Base-by-base conservation (phyloP, 1,140 invertebrate species). In the Philotrypesis tridentata region DNA sequence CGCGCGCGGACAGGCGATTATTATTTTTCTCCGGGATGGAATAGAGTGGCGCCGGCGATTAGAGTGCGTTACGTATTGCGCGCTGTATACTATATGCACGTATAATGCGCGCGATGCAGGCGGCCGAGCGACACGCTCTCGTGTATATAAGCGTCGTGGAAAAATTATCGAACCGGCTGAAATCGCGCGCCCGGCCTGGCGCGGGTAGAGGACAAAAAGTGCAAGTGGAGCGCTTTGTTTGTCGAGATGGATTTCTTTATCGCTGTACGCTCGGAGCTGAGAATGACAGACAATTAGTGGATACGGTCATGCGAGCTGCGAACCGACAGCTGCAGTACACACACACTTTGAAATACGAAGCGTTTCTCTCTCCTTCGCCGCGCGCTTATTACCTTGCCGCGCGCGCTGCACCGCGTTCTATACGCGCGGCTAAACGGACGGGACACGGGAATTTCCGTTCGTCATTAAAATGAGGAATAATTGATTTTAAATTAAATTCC, bases 21-120 rank as follows among this genome's bases (percentile, higher is more conserved):
- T 79, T 79, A 79, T 70, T 70, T 70, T 55, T 65, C 25, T 6
- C 67, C n/a, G 76, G n/a, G n/a, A n/a, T 37, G 33, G 60, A 75
- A 63, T 29, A 65, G 48, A 63, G 31, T 60, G 40, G 71, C 43
- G 27, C 27, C 23, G 12, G 14, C 43, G 71, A 73, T 73, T 73
- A 73, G 27, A 43, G 71, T 60, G 14, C 17, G 48, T 17, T 21
- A 9, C 6, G 17, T 55, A 12, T 21, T 14, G 40, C 40, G n/a
- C n/a, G n/a, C n/a, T n/a, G n/a, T n/a, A n/a, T n/a, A 43, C 12
- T 43, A 14, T 43, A 14, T 14, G 12, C 40, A 17, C 48, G 48
- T 55, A 17, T n/a, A 61, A 60, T n/a, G n/a, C 27, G 60, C 27
- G 71, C 71, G 43, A 75, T 31, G n/a, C 72, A 14, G 21, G n/a